Base-by-base conservation (phyloP, 2,113 vertebrate genomes). In the Cranoglanis bouderius region DNA sequence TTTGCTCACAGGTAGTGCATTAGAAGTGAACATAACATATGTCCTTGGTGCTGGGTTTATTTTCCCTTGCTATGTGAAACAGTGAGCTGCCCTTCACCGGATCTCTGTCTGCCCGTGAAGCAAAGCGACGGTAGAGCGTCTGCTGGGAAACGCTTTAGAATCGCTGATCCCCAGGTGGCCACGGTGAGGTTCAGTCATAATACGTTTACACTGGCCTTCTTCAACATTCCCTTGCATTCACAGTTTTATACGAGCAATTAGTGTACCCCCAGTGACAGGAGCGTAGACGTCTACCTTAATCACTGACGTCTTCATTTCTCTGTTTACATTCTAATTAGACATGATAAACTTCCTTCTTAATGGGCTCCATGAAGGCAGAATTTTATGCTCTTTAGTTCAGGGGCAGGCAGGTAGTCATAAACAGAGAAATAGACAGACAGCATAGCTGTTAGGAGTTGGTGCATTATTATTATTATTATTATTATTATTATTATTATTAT, bases 271-370 rank as follows among this genome's bases (percentile, higher is more conserved):
- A 97, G 97, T 97, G 98, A 96, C 97, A 96, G 94, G 94, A 95
- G 92, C 93, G 96, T 95, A 97, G 96, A 96, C 96, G 95, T 97
- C 98, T 98, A 96, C 96, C 96, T 97, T 98, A 99, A 98, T 98
- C 97, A 96, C 97, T 98, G 97, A 98, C 97, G 97, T 97, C 97
- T 97, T 98, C 96, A 98, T 98, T 98, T 97, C 94, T 95, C 96
- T 97, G 97, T 98, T 98, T 98, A 99, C 97, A 98, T 98, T 98
- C 97, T 97, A 98, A 98, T 99, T 98, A 98, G 97, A 97, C 96
- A 96, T 96, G 95, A 96, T 95, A 96, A 97, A 96, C 96, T 97
- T 96, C 95, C 96, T 97, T 96, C 94, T 95, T 96, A 95, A 82
- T 91, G 94, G 95, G 94, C 95, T 96, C 94, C 96, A 93, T 95